Conservation (phyloP, 2,888 invertebrate genomes). For the Harpalus rubripes region DNA sequence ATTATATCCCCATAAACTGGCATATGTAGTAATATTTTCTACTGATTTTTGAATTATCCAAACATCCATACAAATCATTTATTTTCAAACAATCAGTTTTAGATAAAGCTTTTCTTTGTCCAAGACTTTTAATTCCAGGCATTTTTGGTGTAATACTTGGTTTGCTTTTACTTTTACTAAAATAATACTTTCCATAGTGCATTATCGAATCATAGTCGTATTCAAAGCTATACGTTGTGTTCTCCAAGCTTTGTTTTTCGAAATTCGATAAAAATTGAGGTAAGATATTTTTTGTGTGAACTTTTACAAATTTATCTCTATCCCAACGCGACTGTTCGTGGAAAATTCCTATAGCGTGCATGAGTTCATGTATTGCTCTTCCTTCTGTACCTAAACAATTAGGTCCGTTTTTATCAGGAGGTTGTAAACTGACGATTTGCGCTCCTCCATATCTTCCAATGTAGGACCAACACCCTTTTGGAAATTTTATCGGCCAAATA, state of each 20-base stretch:
- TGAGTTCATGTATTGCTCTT: constrained; percentile 88
- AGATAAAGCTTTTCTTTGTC: constrained; percentile 83
- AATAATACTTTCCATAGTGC: constrained; percentile 87
- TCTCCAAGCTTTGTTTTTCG: constrained; percentile 82
- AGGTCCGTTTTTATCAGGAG: constrained; percentile 81
- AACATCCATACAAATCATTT: constrained; percentile 84
- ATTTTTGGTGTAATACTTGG: constrained; percentile 82
- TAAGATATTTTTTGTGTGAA: constrained; percentile 84
- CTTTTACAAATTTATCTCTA: constrained; percentile 84
- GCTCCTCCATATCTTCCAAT: constrained; percentile 87
- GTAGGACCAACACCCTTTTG: constrained; percentile 87
- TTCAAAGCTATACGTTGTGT: constrained; percentile 83
- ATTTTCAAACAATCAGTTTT: constrained; percentile 85
- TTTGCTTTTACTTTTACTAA: constrained; percentile 81
- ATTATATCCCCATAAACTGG: constrained; percentile 78
- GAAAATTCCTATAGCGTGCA: constrained; percentile 90
- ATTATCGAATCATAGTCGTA: constrained; percentile 90
- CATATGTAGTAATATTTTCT: constrained; percentile 80
- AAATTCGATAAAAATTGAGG: constrained; percentile 82
- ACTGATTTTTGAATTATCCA: constrained; percentile 77
- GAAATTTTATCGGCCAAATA: constrained; percentile 84
- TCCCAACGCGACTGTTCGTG: constrained; percentile 90
- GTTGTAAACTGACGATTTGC: constrained; percentile 85
- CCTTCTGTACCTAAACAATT: constrained; percentile 85
- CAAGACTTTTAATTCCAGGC: constrained; percentile 79